Base-by-base conservation (phyloP, 2,888 invertebrate species). In the Yponomeuta evonymella region DNA sequence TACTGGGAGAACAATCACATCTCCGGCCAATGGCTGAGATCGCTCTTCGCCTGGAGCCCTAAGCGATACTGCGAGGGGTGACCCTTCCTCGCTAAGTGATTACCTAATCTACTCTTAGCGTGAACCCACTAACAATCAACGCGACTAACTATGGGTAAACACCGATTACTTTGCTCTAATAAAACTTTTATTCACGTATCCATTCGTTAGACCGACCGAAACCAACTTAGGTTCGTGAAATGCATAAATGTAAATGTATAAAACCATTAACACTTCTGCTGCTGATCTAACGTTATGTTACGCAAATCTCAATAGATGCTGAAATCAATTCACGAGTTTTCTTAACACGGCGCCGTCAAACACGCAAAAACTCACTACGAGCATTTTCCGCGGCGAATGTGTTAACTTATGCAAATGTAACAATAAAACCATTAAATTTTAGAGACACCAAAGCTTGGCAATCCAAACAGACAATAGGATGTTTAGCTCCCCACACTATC, bases 111-210 rank as follows among this genome's bases (percentile, higher is more conserved):
- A 78, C 79, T 79, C 82, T 78, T 79, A 80, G 81, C 82, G 81
- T 77, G 78, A 78, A 78, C 81, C 81, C 81, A 76, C 77, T 76
- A 81, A 62, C 88, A 89, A 89, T 88, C 89, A 86, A 82, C 84
- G 83, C 87, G 85, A 89, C 89, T 89, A 89, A 84, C 85, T 81
- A 79, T 82, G 85, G 85, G 85, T 84, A 84, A 69, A 71, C 70
- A 72, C 51, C 71, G 62, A 75, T 76, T 75, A 75, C 75, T 76
- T 76, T 74, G 73, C 75, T 75, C 72, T 72, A 72, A 72, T 72
- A 72, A 74, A 73, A 72, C 70, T 72, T 71, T 36, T 12, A 65
- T 63, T 65, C 30, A 63, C 43, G 48, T n/a, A 10, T n/a, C 30
- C 29, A 67, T 43, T 43, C 12, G 0, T 2, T 67, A 67, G 8